These are phyloP conservation scores for Smittia aterrima DNA, from an alignment of 2,888 invertebrate genomes.

Conservation along the genomic window DNA sequence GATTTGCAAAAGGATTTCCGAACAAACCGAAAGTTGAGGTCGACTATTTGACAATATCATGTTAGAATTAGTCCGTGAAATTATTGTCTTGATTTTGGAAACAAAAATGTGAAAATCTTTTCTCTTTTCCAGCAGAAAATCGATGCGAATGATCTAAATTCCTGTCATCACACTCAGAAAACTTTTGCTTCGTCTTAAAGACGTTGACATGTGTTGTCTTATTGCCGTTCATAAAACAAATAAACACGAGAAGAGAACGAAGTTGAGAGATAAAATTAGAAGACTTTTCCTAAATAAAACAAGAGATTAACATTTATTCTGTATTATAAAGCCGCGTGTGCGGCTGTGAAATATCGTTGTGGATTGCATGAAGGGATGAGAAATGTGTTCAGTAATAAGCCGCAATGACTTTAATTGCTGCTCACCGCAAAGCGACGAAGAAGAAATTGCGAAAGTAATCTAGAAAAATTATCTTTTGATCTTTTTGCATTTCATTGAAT, in stretches of 20 bases:
- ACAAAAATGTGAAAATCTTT: too few species aligned
- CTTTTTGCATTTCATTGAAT: slow-evolving; percentile 25
- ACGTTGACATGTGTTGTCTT: slow-evolving; percentile 32
- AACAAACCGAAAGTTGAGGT: too few species aligned
- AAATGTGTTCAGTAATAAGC: slow-evolving; percentile 16
- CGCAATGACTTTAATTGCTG: slow-evolving; percentile 27
- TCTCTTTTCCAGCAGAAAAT: not conserved
- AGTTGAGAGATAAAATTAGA: slow-evolving; percentile 33
- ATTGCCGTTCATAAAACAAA: slow-evolving; percentile 27
- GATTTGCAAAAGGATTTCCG: too few species aligned
- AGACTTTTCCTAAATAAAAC: not conserved
- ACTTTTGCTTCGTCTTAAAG: slow-evolving; percentile 12
- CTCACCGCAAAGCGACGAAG: not conserved
- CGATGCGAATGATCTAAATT: slow-evolving; percentile 12
- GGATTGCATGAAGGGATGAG: not conserved
- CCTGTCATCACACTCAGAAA: not conserved
- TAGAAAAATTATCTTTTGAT: slow-evolving; percentile 41
- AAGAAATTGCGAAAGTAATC: slow-evolving; percentile 11
- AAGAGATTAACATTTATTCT: slow-evolving; percentile 35
- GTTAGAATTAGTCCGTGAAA: too few species aligned
- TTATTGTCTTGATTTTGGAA: too few species aligned
- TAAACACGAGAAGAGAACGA: slow-evolving; percentile 21
- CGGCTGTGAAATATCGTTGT: not conserved
- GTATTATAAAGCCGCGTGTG: slow-evolving; percentile 13
- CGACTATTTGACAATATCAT: too few species aligned